Evolutionary conservation across 2,888 invertebrate genomes (phyloP).

Genomic region (Scrobipalpa costella): DNA sequence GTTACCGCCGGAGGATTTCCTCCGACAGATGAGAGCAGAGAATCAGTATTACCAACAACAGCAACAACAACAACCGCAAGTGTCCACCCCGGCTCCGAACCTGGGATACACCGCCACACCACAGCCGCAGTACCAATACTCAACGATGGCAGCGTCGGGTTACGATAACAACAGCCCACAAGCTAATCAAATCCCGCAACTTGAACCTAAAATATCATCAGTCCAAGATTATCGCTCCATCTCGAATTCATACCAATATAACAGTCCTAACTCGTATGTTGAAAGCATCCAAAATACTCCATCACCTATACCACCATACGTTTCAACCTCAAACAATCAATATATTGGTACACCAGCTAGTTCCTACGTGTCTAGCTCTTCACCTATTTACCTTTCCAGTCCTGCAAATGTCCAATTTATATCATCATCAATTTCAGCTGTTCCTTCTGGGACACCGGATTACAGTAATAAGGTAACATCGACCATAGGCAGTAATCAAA

Average conservation of each 20-base stretch:
- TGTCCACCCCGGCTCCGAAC: constrained; percentile 62
- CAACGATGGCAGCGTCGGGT: constrained; percentile 55
- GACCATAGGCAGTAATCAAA: constrained; percentile 53
- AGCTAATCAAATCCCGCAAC: constrained; percentile 53
- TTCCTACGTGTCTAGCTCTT: constrained; percentile 68
- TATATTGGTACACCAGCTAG: constrained; percentile 63
- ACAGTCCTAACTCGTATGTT: constrained; percentile 53
- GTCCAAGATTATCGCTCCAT: constrained; percentile 55
- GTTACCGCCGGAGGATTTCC: constrained; percentile 73
- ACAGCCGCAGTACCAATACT: constrained; percentile 68
- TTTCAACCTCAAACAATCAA: constrained; percentile 64
- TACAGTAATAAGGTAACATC: constrained; percentile 59
- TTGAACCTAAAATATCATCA: constrained; percentile 58
- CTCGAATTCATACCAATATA: constrained; percentile 57
- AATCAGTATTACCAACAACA: constrained; percentile 66
- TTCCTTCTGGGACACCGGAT: constrained; percentile 62
- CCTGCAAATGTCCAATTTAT: constrained; percentile 65
- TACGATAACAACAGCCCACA: constrained; percentile 60
- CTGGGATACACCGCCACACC: constrained; percentile 70
- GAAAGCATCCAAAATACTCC: constrained; percentile 64
- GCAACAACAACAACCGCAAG: constrained; percentile 41
- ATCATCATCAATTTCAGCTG: constrained; percentile 65
- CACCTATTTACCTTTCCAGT: constrained; percentile 68
- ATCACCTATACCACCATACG: constrained; percentile 59
- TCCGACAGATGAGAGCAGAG: constrained; percentile 70